phyloP scores from a whole-genome alignment of 2,797 vertebrate genomes.

The Coccyzus lansbergi region DNA sequence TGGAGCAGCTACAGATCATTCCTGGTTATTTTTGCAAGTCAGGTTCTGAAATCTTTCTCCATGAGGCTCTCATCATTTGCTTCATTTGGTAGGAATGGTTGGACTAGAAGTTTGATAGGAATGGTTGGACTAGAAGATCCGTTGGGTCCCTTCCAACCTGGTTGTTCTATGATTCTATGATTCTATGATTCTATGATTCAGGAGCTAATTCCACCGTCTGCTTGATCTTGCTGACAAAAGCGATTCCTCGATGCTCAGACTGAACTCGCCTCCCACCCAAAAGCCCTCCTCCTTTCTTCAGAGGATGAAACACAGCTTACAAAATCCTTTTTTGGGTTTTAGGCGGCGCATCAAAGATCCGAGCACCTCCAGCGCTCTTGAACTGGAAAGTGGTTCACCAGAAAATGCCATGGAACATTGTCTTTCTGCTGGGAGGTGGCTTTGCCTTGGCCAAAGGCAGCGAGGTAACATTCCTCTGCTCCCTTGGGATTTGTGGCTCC shows the following conservation, averaged over 20 bases:
- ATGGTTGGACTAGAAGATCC: no score
- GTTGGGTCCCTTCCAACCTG: no score
- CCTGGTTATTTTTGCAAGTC: neutral
- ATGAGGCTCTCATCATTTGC: neutral
- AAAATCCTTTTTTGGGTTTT: slow-evolving; percentile 5
- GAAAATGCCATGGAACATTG: slow-evolving; percentile 93
- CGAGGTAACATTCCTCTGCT: slow-evolving; percentile 79
- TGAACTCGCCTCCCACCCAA: neutral
- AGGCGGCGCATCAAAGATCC: slow-evolving; percentile 54
- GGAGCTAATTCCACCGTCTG: neutral
- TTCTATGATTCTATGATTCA: no score
- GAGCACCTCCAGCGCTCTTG: slow-evolving; percentile 70
- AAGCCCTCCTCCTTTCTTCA: neutral
- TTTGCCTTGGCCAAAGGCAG: slow-evolving; percentile 92
- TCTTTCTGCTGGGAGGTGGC: slow-evolving; percentile 92
- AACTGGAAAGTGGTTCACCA: slow-evolving; percentile 85
- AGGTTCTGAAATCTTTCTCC: neutral
- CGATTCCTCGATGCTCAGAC: neutral
- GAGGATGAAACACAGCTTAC: neutral
- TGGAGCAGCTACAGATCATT: neutral
- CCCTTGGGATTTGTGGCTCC: neutral
- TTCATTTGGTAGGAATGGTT: no score
- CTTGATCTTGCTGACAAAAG: neutral
- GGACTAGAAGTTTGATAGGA: no score
- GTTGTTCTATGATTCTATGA: no score